phyloP scores from a whole-genome alignment of 2,113 vertebrate species.

The Donacobius atricapilla region DNA sequence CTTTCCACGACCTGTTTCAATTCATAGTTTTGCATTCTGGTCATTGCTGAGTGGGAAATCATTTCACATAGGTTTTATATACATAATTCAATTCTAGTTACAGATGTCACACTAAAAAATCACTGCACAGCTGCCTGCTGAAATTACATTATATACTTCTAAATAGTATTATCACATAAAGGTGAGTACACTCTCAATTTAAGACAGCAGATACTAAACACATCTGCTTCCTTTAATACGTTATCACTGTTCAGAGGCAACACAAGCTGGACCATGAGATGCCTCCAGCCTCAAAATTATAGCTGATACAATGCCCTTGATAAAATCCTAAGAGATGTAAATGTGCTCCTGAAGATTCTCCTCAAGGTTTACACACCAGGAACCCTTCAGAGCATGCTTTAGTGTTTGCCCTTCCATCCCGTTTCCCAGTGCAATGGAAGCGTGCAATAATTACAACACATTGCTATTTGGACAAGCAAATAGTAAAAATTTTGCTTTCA shows the following conservation, averaged over 20 bases:
- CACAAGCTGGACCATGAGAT: background rate
- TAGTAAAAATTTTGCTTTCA: background rate
- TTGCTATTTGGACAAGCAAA: background rate
- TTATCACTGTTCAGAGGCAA: background rate
- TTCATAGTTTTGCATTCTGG: background rate
- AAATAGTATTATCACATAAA: background rate
- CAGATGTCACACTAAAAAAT: background rate
- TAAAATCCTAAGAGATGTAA: background rate
- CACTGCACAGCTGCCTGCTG: background rate
- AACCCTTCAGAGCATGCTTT: background rate
- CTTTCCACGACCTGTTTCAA: background rate
- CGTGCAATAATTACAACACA: accelerated
- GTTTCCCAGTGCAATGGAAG: background rate
- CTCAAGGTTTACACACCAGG: background rate
- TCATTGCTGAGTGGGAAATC: accelerated
- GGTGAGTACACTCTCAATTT: background rate
- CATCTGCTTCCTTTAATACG: background rate
- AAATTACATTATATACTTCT: background rate
- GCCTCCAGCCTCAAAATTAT: background rate
- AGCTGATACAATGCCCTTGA: background rate
- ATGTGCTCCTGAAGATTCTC: background rate
- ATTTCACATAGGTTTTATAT: background rate
- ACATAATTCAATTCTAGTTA: background rate
- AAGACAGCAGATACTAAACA: background rate
- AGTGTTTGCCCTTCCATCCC: background rate